Percentiles rank a stretch among this genome's conserved stretches.
phyloP scores from a whole-genome alignment of 2,113 vertebrate species.

The Trematocara marginatum region DNA sequence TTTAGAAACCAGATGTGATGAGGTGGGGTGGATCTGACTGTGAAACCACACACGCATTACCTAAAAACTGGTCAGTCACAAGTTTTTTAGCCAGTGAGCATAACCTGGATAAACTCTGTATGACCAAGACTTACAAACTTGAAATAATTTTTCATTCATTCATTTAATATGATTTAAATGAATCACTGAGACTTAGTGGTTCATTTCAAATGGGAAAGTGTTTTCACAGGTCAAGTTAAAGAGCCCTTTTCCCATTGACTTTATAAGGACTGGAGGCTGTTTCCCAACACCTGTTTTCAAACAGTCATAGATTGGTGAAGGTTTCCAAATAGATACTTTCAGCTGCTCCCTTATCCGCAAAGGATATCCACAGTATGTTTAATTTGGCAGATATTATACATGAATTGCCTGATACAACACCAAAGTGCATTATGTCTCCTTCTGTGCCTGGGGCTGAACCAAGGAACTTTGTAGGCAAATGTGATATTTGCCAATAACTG shows the following conservation, averaged over 20 bases:
- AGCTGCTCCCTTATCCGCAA: accelerated
- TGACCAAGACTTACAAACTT: not conserved
- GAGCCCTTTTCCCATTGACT: not conserved
- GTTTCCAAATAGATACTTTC: not conserved
- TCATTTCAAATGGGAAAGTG: not conserved
- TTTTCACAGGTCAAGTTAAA: not conserved
- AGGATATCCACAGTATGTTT: not conserved
- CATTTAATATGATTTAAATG: not conserved
- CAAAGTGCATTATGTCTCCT: not conserved
- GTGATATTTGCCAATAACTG: not conserved
- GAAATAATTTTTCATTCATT: not conserved
- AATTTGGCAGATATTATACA: not conserved
- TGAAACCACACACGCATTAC: not conserved
- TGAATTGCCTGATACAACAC: not conserved
- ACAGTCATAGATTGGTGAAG: not conserved
- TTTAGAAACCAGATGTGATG: not conserved
- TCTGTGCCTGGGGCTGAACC: accelerated
- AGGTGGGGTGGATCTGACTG: not conserved
- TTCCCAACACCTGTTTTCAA: not conserved
- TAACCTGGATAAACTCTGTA: not conserved
- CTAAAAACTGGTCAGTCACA: not conserved
- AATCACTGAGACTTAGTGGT: not conserved
- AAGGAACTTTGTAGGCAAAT: not conserved
- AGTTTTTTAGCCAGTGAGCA: not conserved
- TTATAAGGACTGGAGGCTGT: not conserved